Conservation (phyloP, 2,113 vertebrate genomes). For the Eira barbara region DNA sequence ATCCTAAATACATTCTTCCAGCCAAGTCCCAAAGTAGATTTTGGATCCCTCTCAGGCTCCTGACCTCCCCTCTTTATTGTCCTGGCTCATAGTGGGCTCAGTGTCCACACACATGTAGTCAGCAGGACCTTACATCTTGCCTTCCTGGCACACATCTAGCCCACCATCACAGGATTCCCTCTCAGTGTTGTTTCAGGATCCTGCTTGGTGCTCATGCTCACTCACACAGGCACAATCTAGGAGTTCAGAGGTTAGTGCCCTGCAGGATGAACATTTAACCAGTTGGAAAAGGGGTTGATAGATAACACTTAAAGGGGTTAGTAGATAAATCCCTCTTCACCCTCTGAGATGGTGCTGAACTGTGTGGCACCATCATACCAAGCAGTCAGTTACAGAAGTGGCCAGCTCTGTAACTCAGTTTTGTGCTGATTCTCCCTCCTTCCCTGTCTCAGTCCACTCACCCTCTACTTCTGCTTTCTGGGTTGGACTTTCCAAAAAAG, state of each 20-base stretch:
- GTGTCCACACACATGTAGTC: neutral
- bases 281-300: fast-evolving
- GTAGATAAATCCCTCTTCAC: too few relatives aligned
- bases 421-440: neutral
- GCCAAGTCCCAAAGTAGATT: neutral
- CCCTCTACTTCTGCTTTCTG: neutral
- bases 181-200: neutral
- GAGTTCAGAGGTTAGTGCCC: neutral
- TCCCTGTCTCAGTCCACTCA: neutral
- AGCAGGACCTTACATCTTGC: neutral
- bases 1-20: neutral
- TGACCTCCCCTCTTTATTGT: neutral
- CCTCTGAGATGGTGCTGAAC: neutral
- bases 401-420: neutral
- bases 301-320: too few relatives aligned
- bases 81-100: neutral
- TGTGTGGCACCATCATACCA: neutral
- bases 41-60: neutral
- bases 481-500: neutral
- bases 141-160: fast-evolving
- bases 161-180: neutral
- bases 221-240: too few relatives aligned
- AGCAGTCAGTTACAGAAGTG: neutral
- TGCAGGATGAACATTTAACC: neutral
- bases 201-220: neutral